Evolutionary conservation across 2,113 vertebrate species (phyloP), one percentile per base, ranked within the genome.

Genomic region (Noturus placidus): DNA sequence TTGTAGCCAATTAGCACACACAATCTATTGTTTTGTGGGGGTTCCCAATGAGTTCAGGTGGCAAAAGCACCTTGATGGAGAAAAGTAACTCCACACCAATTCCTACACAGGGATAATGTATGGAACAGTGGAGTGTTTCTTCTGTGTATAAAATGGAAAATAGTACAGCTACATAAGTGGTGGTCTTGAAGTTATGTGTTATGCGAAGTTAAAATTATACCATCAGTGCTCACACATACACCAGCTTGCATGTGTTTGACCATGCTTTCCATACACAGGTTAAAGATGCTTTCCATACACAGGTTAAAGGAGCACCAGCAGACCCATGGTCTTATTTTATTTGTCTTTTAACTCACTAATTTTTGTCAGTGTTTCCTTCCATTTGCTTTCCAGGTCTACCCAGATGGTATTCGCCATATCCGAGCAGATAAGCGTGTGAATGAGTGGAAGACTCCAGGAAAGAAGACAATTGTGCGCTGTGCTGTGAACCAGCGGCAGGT

Each of bases 401-500:
- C 98, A 19, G 98, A 99, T 59, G 98, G 98, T 0, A 99, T 99
- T 91, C 95, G 98, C 4, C 98, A 99, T 89, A 99, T 99, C 87
- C 94, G 98, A 85, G 98, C 98, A 46, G 98, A 99, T 92, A 99
- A 99, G 91, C 96, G 98, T 94, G 98, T 99, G 61, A 99, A 99
- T 2, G 98, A 99, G 88, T 99, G 98, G 98, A 99, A 99, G 90
- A 99, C 98, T 0, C 98, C 97, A 0, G 98, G 98, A 3, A 99
- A 99, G 90, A 99, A 99, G 90, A 99, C 98, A 0, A 99, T 99
- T 8, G 97, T 98, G 11, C 98, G 98, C 89, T 99, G 98, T 90
- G 98, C 98, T 3, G 98, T 99, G 90, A 99, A 99, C 93, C 98
- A 99, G 95, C 93, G 98, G 79, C 98, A 99, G 92, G 98, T 99